Conservation (phyloP, 2,888 invertebrate species). For the Ecdyonurus torrentis region DNA sequence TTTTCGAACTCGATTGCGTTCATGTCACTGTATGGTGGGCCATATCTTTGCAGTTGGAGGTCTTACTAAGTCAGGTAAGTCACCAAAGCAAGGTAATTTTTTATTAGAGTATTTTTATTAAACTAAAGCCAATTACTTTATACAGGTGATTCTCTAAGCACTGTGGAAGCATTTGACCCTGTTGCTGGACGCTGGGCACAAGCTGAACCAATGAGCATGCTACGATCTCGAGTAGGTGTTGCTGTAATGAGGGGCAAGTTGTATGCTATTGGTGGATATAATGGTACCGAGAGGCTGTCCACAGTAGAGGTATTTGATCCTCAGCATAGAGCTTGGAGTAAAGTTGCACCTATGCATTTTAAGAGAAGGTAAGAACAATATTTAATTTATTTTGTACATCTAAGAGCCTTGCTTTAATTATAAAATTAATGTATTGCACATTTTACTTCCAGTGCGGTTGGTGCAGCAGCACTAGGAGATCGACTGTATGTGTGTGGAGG, state of each 20-base stretch:
- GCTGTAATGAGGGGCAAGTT: slow-evolving; percentile 62
- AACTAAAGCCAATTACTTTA: background rate
- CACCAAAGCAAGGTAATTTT: background rate
- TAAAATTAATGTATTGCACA: too few relatives aligned
- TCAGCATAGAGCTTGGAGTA: slow-evolving; percentile 49
- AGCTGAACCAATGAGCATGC: slow-evolving; percentile 68
- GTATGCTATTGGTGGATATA: slow-evolving; percentile 72
- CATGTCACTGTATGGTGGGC: slow-evolving; percentile 55
- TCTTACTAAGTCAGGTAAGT: slow-evolving; percentile 52
- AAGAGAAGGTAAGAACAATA: slow-evolving; percentile 44
- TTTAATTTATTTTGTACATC: background rate
- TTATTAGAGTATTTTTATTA: background rate
- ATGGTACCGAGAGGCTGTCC: slow-evolving; percentile 62
- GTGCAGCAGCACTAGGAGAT: slow-evolving; percentile 62
- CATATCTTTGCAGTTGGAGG: slow-evolving; percentile 79
- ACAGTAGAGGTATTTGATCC: slow-evolving; percentile 78
- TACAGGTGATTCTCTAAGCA: slow-evolving; percentile 56
- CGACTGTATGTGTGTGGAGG: slow-evolving; percentile 72
- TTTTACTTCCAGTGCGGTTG: slow-evolving; percentile 48
- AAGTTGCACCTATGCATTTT: slow-evolving; percentile 62
- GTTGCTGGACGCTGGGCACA: slow-evolving; percentile 49
- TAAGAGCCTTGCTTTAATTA: too few relatives aligned
- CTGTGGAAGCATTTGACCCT: slow-evolving; percentile 73
- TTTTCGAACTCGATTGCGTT: slow-evolving; percentile 56
- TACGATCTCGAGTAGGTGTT: slow-evolving; percentile 67